phyloP scores from a whole-genome alignment of 2,888 invertebrate genomes.

The Ormyrus rosae region DNA sequence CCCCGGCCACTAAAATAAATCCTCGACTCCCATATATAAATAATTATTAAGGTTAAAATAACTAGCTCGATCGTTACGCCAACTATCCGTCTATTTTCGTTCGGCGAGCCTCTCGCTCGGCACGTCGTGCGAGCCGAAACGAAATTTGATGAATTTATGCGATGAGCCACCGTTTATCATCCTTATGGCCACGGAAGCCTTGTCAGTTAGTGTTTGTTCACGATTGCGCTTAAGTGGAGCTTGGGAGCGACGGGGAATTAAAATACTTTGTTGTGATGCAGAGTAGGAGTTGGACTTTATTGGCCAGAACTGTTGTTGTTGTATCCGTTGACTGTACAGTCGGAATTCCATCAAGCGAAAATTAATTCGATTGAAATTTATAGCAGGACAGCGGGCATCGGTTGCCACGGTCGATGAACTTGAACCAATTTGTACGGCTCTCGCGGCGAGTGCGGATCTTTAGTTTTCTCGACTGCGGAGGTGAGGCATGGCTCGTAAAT shows the following conservation, averaged over 20 bases:
- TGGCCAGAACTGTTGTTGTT: too few relatives aligned
- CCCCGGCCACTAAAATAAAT: not conserved
- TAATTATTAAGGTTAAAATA: too few relatives aligned
- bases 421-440: slow-evolving; percentile 16
- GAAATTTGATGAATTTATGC: slow-evolving; percentile 9
- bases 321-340: not conserved
- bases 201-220: slow-evolving; percentile 6
- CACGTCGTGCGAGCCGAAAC: too few relatives aligned
- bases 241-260: slow-evolving; percentile 22
- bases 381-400: slow-evolving; percentile 27
- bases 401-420: slow-evolving; percentile 16
- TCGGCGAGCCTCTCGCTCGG: too few relatives aligned
- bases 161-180: slow-evolving; percentile 12
- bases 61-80: too few relatives aligned
- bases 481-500: not conserved
- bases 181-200: not conserved
- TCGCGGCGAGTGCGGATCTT: not conserved
- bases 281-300: slow-evolving; percentile 21
- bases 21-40: too few relatives aligned
- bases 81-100: not conserved
- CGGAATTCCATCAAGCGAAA: slow-evolving; percentile 42
- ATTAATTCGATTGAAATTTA: slow-evolving; percentile 53
- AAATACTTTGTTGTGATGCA: slow-evolving; percentile 23
- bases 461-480: not conserved
- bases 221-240: slow-evolving; percentile 46